These are phyloP conservation scores for Drosophila dives DNA, from an alignment of 2,888 invertebrate genomes.

Conservation along the genomic window DNA sequence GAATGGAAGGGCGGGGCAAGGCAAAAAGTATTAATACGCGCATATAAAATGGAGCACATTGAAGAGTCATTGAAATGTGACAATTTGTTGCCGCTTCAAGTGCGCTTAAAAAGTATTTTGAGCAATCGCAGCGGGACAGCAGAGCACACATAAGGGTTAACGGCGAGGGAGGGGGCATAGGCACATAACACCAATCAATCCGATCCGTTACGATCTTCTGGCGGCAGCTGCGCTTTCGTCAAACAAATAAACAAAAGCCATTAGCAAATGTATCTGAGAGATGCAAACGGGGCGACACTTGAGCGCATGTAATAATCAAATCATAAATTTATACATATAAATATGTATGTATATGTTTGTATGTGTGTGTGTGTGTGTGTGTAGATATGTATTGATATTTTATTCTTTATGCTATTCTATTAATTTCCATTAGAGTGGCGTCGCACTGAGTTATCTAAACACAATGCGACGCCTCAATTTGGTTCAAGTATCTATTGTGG, in stretches of 20 bases:
- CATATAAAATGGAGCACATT: constrained; percentile 71
- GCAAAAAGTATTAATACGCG: constrained; percentile 61
- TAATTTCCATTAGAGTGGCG: constrained; percentile 75
- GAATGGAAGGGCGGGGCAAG: constrained; percentile 19
- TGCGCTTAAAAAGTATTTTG: constrained; percentile 45
- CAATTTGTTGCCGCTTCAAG: constrained; percentile 68
- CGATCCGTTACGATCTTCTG: constrained; percentile 33
- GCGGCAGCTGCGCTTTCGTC: constrained; percentile 76
- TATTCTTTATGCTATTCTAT: constrained; percentile 61
- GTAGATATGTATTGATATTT: constrained; percentile 15
- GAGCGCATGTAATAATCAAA: constrained; percentile 76
- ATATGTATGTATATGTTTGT: constrained; percentile 8
- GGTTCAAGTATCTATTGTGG: constrained; percentile 71
- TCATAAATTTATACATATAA: constrained; percentile 67
- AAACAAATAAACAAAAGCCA: constrained; percentile 78
- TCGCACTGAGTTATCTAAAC: constrained; percentile 57
- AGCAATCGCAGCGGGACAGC: constrained; percentile 47
- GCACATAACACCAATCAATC: constrained; percentile 64
- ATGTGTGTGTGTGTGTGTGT: background rate
- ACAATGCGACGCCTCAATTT: constrained; percentile 70
- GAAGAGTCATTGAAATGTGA: constrained; percentile 76
- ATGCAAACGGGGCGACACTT: constrained; percentile 68
- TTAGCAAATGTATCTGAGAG: constrained; percentile 78
- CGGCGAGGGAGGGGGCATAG: background rate
- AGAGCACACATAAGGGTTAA: background rate